Evolutionary conservation across 2,113 vertebrate species (phyloP), one percentile per base, ranked within the genome.

Genomic region (Lepidothrix coronata): DNA sequence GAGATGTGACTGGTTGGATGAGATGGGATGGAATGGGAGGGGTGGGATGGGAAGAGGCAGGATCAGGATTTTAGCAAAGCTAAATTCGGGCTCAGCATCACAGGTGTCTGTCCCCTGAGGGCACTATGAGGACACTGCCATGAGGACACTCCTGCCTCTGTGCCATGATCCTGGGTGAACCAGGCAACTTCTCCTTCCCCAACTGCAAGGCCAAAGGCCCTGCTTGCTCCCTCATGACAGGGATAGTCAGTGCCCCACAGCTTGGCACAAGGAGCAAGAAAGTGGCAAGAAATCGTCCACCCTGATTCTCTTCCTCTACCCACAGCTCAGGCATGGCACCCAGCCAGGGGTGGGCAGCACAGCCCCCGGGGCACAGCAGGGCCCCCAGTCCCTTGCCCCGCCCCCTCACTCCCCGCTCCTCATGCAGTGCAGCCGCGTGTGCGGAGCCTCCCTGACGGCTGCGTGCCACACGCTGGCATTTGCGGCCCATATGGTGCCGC

Each of bases 181-280:
- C 39, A 58, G 70, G 20, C 24, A 70, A 10, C n/a, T 73, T 77
- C 24, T 63, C 19, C 23, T 52, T 39, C 37, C 17, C 25, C 19
- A 15, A 15, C 8, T 5, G 25, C 5, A 15, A 11, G 30, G 21
- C 63, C 30, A 11, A 52, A 39, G 58, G 43, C 48, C 12, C 20
- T 8, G 1, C 37, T 76, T 1, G 0, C 22, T 71, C 21, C 5
- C 12, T 17, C 18, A 1, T 2, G 1, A 12, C 35, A 25, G 59
- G 5, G 10, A 25, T 43, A 35, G 13, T 46, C 55, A 28, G 25
- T 61, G 46, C 18, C 22, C 58, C 73, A 8, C 0, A 2, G 39
- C 39, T 21, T 5, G 2, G 22, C 9, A 14, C 46, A 31, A 74
- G 19, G 28, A 30, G 5, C 22, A 46, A 63, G 48, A 79, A 57